phyloP scores from a whole-genome alignment of 2,113 vertebrate genomes.

The Halichoeres trimaculatus region DNA sequence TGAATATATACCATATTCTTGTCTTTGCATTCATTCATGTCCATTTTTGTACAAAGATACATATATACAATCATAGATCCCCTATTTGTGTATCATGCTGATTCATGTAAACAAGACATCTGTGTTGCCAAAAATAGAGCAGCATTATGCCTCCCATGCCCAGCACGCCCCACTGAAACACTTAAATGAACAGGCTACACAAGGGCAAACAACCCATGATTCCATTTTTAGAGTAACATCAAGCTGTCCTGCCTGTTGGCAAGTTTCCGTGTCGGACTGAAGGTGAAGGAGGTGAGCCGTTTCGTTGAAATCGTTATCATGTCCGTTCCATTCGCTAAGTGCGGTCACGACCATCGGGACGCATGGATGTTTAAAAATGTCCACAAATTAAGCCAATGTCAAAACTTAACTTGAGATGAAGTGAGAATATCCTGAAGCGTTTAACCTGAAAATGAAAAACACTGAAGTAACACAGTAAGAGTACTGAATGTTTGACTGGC shows the following conservation, averaged over 20 bases:
- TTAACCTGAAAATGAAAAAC: not conserved
- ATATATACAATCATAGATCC: constrained; percentile 15
- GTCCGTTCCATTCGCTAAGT: constrained; percentile 31
- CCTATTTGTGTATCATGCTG: constrained; percentile 56
- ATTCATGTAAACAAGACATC: constrained; percentile 74
- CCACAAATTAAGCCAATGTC: constrained; percentile 33
- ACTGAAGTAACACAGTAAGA: constrained; percentile 7
- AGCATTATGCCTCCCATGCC: constrained; percentile 16
- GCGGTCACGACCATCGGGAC: constrained; percentile 27
- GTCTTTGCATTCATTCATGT: not conserved
- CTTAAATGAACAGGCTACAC: constrained; percentile 37
- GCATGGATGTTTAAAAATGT: constrained; percentile 24
- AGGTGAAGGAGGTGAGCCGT: constrained; percentile 54
- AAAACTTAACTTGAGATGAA: not conserved
- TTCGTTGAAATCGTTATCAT: constrained; percentile 55
- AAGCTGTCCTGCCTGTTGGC: constrained; percentile 65
- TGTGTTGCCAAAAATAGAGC: constrained; percentile 68
- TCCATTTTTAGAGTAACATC: constrained; percentile 66
- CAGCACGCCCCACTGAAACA: constrained; percentile 22
- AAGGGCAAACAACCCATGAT: constrained; percentile 57
- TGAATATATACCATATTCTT: not conserved
- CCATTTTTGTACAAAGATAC: not conserved
- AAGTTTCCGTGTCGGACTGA: constrained; percentile 29
- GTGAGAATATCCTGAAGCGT: constrained; percentile 2
- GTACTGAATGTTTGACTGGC: constrained; percentile 13